phyloP scores from a whole-genome alignment of 2,113 vertebrate genomes.

The Protomyctophum bolini region DNA sequence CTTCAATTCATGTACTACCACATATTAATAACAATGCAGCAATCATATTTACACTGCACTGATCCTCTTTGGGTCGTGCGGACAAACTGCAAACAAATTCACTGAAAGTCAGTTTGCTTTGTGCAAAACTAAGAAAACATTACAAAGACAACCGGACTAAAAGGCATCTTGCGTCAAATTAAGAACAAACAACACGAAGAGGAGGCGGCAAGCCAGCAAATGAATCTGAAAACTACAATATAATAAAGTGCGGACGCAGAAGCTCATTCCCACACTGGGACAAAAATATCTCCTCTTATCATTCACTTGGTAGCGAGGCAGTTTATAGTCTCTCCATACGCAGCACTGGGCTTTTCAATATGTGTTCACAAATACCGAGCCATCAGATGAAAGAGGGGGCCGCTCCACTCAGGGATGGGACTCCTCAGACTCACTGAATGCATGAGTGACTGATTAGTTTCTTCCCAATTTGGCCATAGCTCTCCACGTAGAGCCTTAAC shows the following conservation, averaged over 20 bases:
- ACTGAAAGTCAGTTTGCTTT: constrained; percentile 42
- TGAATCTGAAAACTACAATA: constrained; percentile 34
- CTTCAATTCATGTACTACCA: too few species aligned
- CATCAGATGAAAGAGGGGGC: constrained; percentile 65
- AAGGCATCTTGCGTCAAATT: constrained; percentile 33
- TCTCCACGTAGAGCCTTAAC: constrained; percentile 39
- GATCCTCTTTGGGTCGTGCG: too few species aligned
- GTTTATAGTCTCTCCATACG: constrained; percentile 43
- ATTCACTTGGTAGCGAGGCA: constrained; percentile 50
- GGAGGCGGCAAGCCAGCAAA: constrained; percentile 20
- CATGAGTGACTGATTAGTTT: constrained; percentile 71
- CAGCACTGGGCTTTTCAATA: constrained; percentile 56
- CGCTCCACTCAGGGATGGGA: constrained; percentile 57
- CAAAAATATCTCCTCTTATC: constrained; percentile 66
- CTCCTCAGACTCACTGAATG: constrained; percentile 60
- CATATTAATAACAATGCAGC: too few species aligned
- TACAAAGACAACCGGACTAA: constrained; percentile 29
- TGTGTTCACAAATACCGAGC: constrained; percentile 67
- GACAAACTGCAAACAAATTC: too few species aligned
- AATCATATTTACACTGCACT: too few species aligned
- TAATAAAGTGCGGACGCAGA: constrained; percentile 20
- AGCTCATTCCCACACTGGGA: constrained; percentile 57
- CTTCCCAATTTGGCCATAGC: constrained; percentile 54
- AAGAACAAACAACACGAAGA: constrained; percentile 24
- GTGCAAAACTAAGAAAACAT: constrained; percentile 10